Base-by-base conservation (phyloP, 2,797 vertebrate species). In the Sebastes steindachneri region DNA sequence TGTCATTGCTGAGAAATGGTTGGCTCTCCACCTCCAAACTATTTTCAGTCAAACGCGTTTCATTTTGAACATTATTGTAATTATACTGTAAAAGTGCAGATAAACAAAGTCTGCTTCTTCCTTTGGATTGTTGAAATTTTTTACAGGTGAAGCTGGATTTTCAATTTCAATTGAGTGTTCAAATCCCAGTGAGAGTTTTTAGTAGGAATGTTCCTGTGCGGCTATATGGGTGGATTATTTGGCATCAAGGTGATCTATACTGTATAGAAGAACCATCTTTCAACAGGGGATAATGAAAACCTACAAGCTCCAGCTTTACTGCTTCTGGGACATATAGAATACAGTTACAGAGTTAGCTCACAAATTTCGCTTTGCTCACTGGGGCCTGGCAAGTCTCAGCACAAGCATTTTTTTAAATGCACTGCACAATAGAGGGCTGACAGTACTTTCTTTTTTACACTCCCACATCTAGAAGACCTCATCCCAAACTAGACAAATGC, bases 1-100 rank as follows among this genome's bases (percentile, higher is more conserved):
- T 88, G 85, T 79, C 80, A 82, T 75, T 88, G 77, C 82, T 84
- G 81, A 89, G 77, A 88, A 88, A 88, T 85, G 85, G 83, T 6
- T 63, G 69, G 41, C 74, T 88, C 79, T 86, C 76, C 81, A 78
- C 81, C 75, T 83, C 80, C 33, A 69, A 71, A 67, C 73, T 84
- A 70, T 82, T 86, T 84, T 74, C 64, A 81, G 63, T 51, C 41
- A 77, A 31, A 75, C 1, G 7, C 59, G 45, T 87, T 70, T 82
- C 35, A 25, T 79, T 75, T 75, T 41, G 7, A 73, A 10, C 29
- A 48, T 26, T 12, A 9, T 62, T 51, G 23, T 25, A 67, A 51
- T 70, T 63, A 54, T 11, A 7, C 54, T 59, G 59, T 65, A 15
- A 60, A 76, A 57, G 21, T n/a, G 48, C 67, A 64, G 57, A 70